Conservation (phyloP, 2,113 vertebrate species). For the Gorsachius goisagi region DNA sequence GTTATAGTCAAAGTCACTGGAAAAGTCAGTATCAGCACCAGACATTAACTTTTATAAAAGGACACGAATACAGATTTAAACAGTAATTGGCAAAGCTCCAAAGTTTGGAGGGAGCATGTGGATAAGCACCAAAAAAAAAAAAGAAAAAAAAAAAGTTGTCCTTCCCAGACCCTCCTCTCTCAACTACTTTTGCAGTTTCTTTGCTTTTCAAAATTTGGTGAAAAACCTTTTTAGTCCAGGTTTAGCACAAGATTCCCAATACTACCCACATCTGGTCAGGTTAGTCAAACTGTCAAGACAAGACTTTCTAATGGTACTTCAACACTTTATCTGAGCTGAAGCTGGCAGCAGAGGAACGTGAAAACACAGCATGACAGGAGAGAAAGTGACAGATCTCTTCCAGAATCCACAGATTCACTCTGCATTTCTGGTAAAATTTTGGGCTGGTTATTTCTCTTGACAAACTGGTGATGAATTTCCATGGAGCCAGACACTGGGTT, state of each 20-base stretch:
- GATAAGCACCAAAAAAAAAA: not conserved
- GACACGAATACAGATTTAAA: slow-evolving; percentile 12
- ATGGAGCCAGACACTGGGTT: not conserved
- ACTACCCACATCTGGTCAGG: not conserved
- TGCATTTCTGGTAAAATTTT: slow-evolving; percentile 20
- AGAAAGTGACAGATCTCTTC: slow-evolving; percentile 3
- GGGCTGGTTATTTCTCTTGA: not conserved
- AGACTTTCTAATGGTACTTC: not conserved
- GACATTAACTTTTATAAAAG: not conserved
- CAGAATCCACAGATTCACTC: slow-evolving; percentile 1
- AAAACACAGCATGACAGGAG: slow-evolving; percentile 3
- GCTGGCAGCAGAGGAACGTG: not conserved
- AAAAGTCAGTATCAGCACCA: slow-evolving; percentile 40
- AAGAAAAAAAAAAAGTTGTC: not conserved
- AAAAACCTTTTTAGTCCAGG: not conserved
- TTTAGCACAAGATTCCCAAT: not conserved
- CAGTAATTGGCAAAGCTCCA: not conserved
- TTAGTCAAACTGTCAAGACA: not conserved
- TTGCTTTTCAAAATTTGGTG: not conserved
- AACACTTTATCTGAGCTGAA: not conserved
- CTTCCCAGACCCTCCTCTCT: not conserved
- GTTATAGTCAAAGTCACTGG: slow-evolving; percentile 10
- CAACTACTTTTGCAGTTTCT: not conserved
- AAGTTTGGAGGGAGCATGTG: not conserved
- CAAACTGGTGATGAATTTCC: slow-evolving; percentile 29